These are phyloP conservation scores for Drosophila meridiana DNA, from an alignment of 2,888 invertebrate genomes.

Conservation along the genomic window DNA sequence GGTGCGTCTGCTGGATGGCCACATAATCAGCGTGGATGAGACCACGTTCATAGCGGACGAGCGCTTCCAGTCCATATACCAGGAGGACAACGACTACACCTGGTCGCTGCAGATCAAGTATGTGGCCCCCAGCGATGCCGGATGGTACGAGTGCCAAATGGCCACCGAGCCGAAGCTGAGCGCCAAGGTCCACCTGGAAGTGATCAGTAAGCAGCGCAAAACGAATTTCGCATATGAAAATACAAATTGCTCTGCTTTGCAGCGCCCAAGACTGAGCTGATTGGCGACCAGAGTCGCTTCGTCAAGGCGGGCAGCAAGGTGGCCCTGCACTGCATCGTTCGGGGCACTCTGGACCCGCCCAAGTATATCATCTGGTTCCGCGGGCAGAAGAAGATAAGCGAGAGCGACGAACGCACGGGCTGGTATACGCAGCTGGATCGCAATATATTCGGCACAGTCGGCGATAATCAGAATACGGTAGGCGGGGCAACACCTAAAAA, in stretches of 20 bases:
- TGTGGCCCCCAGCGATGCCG: slow-evolving; percentile 93
- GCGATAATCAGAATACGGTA: slow-evolving; percentile 84
- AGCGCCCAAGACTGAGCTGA: slow-evolving; percentile 96
- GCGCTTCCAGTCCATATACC: slow-evolving; percentile 94
- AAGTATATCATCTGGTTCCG: slow-evolving; percentile 98
- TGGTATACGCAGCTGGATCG: slow-evolving; percentile 84
- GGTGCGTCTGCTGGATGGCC: slow-evolving; percentile 94
- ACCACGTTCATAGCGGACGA: slow-evolving; percentile 95
- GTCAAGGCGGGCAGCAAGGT: slow-evolving; percentile 96
- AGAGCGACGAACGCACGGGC: slow-evolving; percentile 81
- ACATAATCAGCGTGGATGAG: slow-evolving; percentile 93
- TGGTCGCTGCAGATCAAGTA: slow-evolving; percentile 97
- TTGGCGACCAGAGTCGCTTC: slow-evolving; percentile 94
- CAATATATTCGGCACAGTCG: slow-evolving; percentile 82
- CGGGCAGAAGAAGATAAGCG: slow-evolving; percentile 83
- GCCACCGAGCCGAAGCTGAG: slow-evolving; percentile 97
- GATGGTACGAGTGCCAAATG: slow-evolving; percentile 97
- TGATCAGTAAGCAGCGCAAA: slow-evolving; percentile 90
- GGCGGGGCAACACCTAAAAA: slow-evolving; percentile 18
- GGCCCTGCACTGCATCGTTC: slow-evolving; percentile 94
- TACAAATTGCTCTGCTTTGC: slow-evolving; percentile 65
- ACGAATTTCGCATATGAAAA: background rate
- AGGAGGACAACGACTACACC: slow-evolving; percentile 89
- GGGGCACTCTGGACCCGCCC: slow-evolving; percentile 95
- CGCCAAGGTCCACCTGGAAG: slow-evolving; percentile 94